Evolutionary conservation across 2,113 vertebrate species (phyloP).

Genomic region (Seriola rivoliana): DNA sequence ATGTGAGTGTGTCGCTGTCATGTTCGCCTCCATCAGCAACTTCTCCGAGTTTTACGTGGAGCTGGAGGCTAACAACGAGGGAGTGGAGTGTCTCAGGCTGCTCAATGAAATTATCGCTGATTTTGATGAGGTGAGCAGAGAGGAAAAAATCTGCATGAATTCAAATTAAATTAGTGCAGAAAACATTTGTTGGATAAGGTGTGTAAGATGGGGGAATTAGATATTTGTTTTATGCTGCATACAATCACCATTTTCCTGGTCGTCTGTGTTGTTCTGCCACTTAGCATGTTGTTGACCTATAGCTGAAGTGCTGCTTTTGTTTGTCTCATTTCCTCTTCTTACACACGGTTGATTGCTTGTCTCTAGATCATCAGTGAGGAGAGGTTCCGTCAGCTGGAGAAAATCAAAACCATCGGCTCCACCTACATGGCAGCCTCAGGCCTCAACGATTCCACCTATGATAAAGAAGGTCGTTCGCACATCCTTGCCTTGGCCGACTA

Average conservation of each 20-base stretch:
- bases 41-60: conserved; percentile 99
- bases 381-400: conserved; percentile 93
- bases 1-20: conserved; percentile 96
- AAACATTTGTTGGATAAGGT: not conserved
- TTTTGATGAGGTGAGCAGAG: conserved; percentile 92
- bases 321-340: conserved; percentile 8
- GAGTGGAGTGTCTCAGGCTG: conserved; percentile 95
- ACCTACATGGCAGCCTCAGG: conserved; percentile 98
- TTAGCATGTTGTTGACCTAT: conserved; percentile 5
- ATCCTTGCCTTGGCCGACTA: conserved; percentile 93
- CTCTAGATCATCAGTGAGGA: conserved; percentile 93
- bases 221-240: not conserved
- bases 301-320: not conserved
- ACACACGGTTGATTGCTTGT: not conserved
- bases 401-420: conserved; percentile 98
- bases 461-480: conserved; percentile 91
- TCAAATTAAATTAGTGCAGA: not conserved
- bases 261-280: not conserved
- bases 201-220: not conserved
- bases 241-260: not conserved
- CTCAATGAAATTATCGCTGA: conserved; percentile 99
- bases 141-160: not conserved
- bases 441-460: conserved; percentile 93
- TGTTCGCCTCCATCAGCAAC: conserved; percentile 99
- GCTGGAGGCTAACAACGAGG: conserved; percentile 98